Conservation (phyloP, 2,888 invertebrate genomes). For the Melangyna quadrimaculata region DNA sequence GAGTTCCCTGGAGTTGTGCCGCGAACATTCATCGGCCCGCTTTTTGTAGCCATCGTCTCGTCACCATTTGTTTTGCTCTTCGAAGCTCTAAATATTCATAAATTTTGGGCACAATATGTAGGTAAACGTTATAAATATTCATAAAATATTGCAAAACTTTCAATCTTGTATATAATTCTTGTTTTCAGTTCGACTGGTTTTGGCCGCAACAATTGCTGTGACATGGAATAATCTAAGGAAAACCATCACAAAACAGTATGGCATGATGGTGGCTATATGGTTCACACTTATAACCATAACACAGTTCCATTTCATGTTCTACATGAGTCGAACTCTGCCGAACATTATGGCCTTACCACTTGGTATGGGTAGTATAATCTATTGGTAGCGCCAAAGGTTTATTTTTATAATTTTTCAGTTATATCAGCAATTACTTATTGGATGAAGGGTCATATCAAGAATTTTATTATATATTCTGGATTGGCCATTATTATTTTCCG, state of each 20-base stretch:
- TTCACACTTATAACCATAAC: slow-evolving; percentile 91
- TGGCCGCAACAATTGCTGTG: slow-evolving; percentile 89
- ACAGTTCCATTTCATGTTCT: slow-evolving; percentile 99
- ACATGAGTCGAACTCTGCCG: slow-evolving; percentile 95
- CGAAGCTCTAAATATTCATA: slow-evolving; percentile 87
- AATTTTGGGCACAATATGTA: slow-evolving; percentile 94
- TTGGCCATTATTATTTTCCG: slow-evolving; percentile 94
- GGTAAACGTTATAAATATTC: slow-evolving; percentile 83
- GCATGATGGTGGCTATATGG: slow-evolving; percentile 90
- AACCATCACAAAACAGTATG: slow-evolving; percentile 89
- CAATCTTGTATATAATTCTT: neutral
- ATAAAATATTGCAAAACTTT: neutral
- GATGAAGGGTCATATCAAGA: slow-evolving; percentile 88
- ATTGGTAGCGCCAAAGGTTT: slow-evolving; percentile 8
- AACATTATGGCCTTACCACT: slow-evolving; percentile 96
- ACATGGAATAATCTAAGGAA: slow-evolving; percentile 88
- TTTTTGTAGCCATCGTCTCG: slow-evolving; percentile 89
- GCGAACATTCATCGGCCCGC: slow-evolving; percentile 95
- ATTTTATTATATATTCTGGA: slow-evolving; percentile 92
- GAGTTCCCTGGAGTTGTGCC: slow-evolving; percentile 99
- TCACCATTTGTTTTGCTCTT: slow-evolving; percentile 88
- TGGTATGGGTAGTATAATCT: slow-evolving; percentile 85
- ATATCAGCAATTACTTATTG: slow-evolving; percentile 92
- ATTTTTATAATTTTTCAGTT: slow-evolving; percentile 84
- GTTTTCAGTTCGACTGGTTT: slow-evolving; percentile 88